Percentiles rank a stretch among this genome's conserved stretches.
These are phyloP conservation scores for Cynodonichthys magdalenae DNA, from an alignment of 2,797 vertebrate genomes.

Conservation along the genomic window DNA sequence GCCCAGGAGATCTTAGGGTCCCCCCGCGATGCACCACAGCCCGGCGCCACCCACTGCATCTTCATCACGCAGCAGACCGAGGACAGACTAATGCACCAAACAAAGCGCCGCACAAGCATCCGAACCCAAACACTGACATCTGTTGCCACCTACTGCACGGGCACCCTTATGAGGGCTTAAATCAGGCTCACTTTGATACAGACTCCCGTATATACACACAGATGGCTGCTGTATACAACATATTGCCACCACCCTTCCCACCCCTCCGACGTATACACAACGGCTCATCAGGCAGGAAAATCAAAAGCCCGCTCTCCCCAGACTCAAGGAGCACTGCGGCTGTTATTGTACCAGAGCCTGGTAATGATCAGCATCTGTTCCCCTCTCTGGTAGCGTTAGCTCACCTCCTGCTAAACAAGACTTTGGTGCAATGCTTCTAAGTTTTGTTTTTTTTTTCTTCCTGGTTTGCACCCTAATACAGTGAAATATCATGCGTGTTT, in stretches of 20 bases:
- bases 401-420: conserved; percentile 59
- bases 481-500: conserved; percentile 59
- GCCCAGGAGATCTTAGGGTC: conserved; percentile 49
- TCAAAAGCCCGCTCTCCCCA: conserved; percentile 72
- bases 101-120: conserved; percentile 24
- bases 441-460: conserved; percentile 40
- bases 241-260: conserved; percentile 34
- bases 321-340: conserved; percentile 64
- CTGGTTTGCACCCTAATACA: conserved; percentile 29
- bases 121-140: conserved; percentile 47
- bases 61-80: conserved; percentile 23
- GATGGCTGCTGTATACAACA: conserved; percentile 43
- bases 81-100: conserved; percentile 20
- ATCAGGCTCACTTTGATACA: conserved; percentile 29
- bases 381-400: conserved; percentile 59
- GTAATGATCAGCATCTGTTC: conserved; percentile 81
- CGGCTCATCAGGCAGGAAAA: conserved; percentile 76
- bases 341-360: conserved; percentile 73
- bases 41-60: conserved; percentile 46
- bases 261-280: conserved; percentile 63
- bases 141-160: conserved; percentile 47
- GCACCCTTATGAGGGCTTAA: conserved; percentile 29
- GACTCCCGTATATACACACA: conserved; percentile 21
- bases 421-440: conserved; percentile 42
- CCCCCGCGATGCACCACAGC: conserved; percentile 30